Conservation (phyloP, 2,888 invertebrate genomes). For the Hermaeophaga mercurialis region DNA sequence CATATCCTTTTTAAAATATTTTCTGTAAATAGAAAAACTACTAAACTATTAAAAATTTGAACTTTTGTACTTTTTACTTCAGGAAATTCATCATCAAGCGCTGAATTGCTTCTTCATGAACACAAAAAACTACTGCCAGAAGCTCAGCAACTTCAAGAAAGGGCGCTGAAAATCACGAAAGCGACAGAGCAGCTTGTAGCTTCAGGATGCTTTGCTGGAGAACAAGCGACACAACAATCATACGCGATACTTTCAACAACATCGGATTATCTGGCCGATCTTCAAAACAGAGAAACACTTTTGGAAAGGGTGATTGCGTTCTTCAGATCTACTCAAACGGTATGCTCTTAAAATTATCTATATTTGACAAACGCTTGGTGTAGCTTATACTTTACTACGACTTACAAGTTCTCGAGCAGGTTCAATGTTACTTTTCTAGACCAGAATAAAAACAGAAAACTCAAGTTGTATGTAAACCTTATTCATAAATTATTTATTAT, state of each 20-base stretch:
- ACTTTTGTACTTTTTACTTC: constrained; percentile 42
- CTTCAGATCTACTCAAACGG: constrained; percentile 72
- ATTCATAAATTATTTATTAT: no score
- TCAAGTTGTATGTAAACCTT: no score
- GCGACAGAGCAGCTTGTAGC: constrained; percentile 77
- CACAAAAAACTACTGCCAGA: constrained; percentile 72
- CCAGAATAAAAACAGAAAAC: no score
- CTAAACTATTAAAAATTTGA: no score
- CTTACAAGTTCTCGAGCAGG: no score
- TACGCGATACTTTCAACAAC: constrained; percentile 69
- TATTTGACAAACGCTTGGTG: no score
- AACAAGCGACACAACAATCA: constrained; percentile 69
- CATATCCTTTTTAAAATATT: no score
- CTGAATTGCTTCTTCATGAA: constrained; percentile 70
- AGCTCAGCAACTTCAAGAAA: constrained; percentile 75
- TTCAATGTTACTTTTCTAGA: no score
- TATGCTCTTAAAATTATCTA: no score
- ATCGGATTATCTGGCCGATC: constrained; percentile 71
- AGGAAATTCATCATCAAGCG: constrained; percentile 74
- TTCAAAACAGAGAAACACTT: constrained; percentile 72
- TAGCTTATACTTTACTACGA: no score
- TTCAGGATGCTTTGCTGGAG: constrained; percentile 72
- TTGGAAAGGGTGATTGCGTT: constrained; percentile 72
- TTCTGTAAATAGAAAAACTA: no score
- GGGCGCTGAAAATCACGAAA: constrained; percentile 75